Evolutionary conservation across 1,140 invertebrate species (phyloP).

Genomic region (Plodia interpunctella): DNA sequence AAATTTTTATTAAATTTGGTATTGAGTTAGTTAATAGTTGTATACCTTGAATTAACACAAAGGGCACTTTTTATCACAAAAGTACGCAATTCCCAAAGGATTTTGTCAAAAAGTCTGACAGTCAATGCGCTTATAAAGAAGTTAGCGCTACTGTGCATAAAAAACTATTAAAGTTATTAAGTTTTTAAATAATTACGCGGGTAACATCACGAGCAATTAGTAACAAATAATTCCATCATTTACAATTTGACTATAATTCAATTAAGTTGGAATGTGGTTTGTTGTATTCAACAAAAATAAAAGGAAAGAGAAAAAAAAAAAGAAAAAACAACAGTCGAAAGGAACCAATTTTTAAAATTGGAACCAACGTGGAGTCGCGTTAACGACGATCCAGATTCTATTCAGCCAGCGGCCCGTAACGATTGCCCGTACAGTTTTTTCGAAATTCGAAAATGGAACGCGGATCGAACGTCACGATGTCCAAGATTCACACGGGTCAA

Average conservation of each 20-base stretch:
- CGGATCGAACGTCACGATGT: constrained; percentile 35
- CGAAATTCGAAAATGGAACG: constrained; percentile 29
- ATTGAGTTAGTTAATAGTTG: no score
- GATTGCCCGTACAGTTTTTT: constrained; percentile 21
- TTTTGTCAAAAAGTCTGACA: no score
- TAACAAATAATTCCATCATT: no score
- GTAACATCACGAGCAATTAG: no score
- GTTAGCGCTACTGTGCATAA: no score
- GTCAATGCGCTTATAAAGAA: no score
- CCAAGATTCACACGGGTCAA: constrained; percentile 45
- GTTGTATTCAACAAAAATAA: background rate
- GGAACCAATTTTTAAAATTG: constrained; percentile 26
- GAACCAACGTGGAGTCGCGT: constrained; percentile 20
- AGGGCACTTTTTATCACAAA: no score
- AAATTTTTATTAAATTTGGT: no score
- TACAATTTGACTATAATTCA: background rate
- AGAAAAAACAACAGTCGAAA: background rate
- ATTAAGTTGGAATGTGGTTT: background rate
- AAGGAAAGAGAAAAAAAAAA: background rate
- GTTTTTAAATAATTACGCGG: no score
- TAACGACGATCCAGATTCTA: constrained; percentile 22
- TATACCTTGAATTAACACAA: no score
- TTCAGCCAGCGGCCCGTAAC: constrained; percentile 28
- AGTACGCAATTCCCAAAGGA: no score
- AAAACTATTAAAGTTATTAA: no score